These are phyloP conservation scores for Hydrophis major DNA, from an alignment of 2,797 vertebrate genomes.

Conservation along the genomic window DNA sequence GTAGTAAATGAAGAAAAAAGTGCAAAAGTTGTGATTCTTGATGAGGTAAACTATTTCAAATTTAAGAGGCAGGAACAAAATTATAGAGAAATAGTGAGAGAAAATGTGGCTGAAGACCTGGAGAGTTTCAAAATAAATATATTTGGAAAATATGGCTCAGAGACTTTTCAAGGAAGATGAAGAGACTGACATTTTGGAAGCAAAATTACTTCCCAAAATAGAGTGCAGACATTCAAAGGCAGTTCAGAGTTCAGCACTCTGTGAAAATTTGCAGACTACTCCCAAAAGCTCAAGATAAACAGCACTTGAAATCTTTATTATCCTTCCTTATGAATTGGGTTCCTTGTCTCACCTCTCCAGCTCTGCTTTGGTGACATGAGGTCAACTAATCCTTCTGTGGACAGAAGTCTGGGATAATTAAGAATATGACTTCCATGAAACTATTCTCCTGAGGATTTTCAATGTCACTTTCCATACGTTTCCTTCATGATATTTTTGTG, in stretches of 20 bases:
- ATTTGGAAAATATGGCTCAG: neutral
- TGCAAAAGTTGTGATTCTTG: neutral
- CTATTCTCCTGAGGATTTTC: neutral
- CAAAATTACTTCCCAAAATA: constrained; percentile 35
- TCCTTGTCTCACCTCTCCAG: constrained; percentile 12
- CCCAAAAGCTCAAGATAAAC: constrained; percentile 33
- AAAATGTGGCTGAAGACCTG: neutral
- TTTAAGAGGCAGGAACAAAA: neutral
- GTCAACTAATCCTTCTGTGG: constrained; percentile 31
- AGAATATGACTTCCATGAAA: constrained; percentile 4
- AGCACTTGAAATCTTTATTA: constrained; percentile 8
- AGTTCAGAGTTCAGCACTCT: constrained; percentile 24
- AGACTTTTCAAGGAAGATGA: constrained; percentile 23
- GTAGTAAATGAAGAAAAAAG: neutral
- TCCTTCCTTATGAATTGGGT: constrained; percentile 19
- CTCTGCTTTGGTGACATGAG: constrained; percentile 16
- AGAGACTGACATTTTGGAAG: constrained; percentile 27
- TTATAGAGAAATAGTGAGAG: constrained; percentile 11
- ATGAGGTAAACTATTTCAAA: neutral
- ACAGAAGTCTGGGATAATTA: constrained; percentile 8
- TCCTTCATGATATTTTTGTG: neutral
- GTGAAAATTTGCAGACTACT: constrained; percentile 3
- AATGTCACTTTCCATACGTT: neutral
- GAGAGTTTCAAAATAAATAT: neutral
- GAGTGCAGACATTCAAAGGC: constrained; percentile 21